Evolutionary conservation across 2,797 vertebrate species (phyloP).

Genomic region (Sebastolobus altivelis): DNA sequence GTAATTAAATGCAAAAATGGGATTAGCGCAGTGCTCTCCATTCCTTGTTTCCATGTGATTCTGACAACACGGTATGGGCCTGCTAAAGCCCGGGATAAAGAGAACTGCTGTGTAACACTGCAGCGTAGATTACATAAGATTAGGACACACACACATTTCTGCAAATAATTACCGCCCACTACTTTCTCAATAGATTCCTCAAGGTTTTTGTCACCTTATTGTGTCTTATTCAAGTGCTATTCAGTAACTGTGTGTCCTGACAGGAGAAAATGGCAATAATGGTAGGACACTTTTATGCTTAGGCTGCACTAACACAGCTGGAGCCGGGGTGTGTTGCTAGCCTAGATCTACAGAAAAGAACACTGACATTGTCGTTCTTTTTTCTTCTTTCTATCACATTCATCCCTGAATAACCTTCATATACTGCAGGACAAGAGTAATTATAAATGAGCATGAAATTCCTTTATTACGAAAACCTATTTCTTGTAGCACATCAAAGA

Average conservation of each 20-base stretch:
- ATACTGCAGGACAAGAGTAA: conserved; percentile 26
- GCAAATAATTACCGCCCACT: conserved; percentile 48
- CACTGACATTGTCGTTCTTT: conserved; percentile 30
- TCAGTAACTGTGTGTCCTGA: conserved; percentile 18
- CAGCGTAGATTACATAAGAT: conserved; percentile 67
- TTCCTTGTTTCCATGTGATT: conserved; percentile 65
- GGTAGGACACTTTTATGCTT: conserved; percentile 44
- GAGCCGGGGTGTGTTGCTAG: conserved; percentile 20
- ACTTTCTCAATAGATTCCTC: conserved; percentile 21
- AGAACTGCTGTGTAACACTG: conserved; percentile 37
- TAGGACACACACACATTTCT: conserved; percentile 40
- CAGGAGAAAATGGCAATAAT: conserved; percentile 23
- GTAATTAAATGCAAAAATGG: conserved; percentile 77
- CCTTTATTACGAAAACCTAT: conserved; percentile 47
- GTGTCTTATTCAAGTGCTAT: background rate
- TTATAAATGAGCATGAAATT: conserved; percentile 64
- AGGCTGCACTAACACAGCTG: conserved; percentile 46
- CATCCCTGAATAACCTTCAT: conserved; percentile 49
- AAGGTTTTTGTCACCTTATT: conserved; percentile 13
- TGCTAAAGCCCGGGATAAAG: conserved; percentile 63
- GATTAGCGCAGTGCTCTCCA: conserved; percentile 54
- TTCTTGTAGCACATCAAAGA: conserved; percentile 62
- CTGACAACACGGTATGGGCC: conserved; percentile 46
- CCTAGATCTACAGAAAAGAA: conserved; percentile 29
- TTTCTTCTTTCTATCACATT: conserved; percentile 13